Percentiles rank a stretch among this genome's conserved stretches.
phyloP scores from a whole-genome alignment of 1,140 invertebrate genomes.

The Apis florea region DNA sequence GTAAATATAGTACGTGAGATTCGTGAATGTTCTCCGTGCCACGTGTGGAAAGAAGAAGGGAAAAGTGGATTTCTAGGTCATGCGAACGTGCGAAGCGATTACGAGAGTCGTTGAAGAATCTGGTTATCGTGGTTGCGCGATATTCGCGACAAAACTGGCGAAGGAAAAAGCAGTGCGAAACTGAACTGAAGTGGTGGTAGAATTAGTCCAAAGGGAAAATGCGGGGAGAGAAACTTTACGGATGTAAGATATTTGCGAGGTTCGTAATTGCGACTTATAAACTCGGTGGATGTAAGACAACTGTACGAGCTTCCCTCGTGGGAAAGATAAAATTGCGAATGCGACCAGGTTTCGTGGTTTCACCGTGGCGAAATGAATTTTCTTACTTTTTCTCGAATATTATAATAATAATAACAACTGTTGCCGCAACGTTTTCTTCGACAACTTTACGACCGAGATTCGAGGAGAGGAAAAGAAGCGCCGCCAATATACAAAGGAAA shows the following conservation, averaged over 20 bases:
- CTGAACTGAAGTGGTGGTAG: background rate
- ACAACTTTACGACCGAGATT: background rate
- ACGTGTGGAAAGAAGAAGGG: no score
- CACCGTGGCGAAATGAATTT: background rate
- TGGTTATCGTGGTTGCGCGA: conserved; percentile 3
- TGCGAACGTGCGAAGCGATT: background rate
- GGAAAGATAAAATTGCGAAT: conserved; percentile 21
- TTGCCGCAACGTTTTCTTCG: background rate
- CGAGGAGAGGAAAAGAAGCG: no score
- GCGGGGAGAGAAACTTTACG: background rate
- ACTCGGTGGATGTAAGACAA: conserved; percentile 3
- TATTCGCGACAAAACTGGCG: conserved; percentile 27
- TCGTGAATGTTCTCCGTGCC: background rate
- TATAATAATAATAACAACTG: background rate
- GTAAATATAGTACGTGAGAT: no score
- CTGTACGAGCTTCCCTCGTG: background rate
- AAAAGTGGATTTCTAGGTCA: background rate
- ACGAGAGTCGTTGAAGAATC: background rate
- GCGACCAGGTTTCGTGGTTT: conserved; percentile 7
- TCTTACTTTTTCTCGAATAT: background rate
- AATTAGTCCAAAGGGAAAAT: background rate
- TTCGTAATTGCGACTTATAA: conserved; percentile 1
- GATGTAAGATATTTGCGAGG: background rate
- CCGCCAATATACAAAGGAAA: no score
- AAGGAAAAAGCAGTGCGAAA: background rate